Conservation (phyloP, 2,888 invertebrate species). For the Scaptodrosophila latifasciaeformis region DNA sequence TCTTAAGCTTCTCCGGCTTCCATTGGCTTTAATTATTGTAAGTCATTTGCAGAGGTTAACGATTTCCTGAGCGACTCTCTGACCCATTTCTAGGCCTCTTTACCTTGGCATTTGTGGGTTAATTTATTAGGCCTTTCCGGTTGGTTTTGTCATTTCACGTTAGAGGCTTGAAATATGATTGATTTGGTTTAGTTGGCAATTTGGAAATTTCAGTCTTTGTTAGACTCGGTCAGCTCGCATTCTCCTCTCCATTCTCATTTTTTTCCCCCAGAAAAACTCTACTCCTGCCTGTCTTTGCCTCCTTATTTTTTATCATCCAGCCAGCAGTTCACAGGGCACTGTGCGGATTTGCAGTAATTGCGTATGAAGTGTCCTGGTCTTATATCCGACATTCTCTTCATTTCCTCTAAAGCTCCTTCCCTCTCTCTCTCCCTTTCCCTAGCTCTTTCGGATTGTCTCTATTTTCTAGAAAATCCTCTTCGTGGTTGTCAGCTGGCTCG, state of each 20-base stretch:
- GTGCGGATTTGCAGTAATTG: constrained; percentile 62
- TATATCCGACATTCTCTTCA: constrained; percentile 14
- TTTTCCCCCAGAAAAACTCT: too few species aligned
- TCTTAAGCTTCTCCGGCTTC: too few species aligned
- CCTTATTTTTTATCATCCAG: constrained; percentile 52
- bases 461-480: too few species aligned
- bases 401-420: constrained; percentile 2
- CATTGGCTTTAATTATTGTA: constrained; percentile 32
- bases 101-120: too few species aligned
- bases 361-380: constrained; percentile 52
- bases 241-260: constrained; percentile 46
- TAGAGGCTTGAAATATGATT: constrained; percentile 16
- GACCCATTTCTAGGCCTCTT: too few species aligned
- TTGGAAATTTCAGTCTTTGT: too few species aligned
- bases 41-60: constrained; percentile 32
- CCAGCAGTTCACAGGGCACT: constrained; percentile 14
- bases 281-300: constrained; percentile 56
- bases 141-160: too few species aligned
- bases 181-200: constrained; percentile 35
- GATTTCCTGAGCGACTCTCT: constrained; percentile 24
- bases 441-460: too few species aligned
- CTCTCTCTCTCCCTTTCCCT: too few species aligned
- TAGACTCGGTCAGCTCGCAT: too few species aligned
- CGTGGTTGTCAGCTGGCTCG: constrained; percentile 19
- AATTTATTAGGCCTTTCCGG: constrained; percentile 28